Evolutionary conservation across 92 coral and sea anemone genomes (phyloP).

Genomic region (Paragorgia papillata): DNA sequence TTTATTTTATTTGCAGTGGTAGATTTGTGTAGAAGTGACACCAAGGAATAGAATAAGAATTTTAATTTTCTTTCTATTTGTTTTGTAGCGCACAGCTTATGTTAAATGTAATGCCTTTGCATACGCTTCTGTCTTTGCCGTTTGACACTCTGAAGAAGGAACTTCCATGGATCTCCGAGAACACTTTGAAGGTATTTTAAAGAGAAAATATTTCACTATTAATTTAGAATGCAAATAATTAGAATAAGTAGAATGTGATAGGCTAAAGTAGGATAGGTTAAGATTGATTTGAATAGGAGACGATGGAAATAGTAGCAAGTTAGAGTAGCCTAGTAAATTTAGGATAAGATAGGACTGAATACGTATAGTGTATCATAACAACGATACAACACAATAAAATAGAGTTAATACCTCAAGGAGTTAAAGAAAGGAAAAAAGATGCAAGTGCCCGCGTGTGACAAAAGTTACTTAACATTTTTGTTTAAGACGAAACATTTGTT

Average conservation of each 20-base stretch:
- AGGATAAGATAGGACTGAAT: too few relatives aligned
- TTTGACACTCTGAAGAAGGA: constrained; percentile 58
- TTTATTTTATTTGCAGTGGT: too few relatives aligned
- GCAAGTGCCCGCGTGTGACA: too few relatives aligned
- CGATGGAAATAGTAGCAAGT: too few relatives aligned
- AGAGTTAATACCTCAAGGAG: too few relatives aligned
- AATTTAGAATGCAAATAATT: background rate
- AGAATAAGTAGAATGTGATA: background rate
- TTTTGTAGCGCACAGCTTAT: constrained; percentile 83
- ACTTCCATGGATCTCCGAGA: constrained; percentile 83
- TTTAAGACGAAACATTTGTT: too few relatives aligned
- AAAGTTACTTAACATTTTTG: too few relatives aligned
- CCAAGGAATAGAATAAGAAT: too few relatives aligned
- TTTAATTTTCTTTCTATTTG: background rate
- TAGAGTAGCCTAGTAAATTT: too few relatives aligned
- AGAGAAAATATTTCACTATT: background rate
- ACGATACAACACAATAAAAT: too few relatives aligned
- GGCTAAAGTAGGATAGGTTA: background rate
- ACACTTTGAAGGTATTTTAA: constrained; percentile 57
- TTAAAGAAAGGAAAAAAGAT: background rate
- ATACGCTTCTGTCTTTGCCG: constrained; percentile 68
- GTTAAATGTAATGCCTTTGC: constrained; percentile 82
- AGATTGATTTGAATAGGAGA: background rate
- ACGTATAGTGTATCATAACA: too few relatives aligned
- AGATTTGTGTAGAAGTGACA: too few relatives aligned